These are phyloP conservation scores for Acanthurus tractus DNA, from an alignment of 2,797 vertebrate genomes.

Conservation along the genomic window DNA sequence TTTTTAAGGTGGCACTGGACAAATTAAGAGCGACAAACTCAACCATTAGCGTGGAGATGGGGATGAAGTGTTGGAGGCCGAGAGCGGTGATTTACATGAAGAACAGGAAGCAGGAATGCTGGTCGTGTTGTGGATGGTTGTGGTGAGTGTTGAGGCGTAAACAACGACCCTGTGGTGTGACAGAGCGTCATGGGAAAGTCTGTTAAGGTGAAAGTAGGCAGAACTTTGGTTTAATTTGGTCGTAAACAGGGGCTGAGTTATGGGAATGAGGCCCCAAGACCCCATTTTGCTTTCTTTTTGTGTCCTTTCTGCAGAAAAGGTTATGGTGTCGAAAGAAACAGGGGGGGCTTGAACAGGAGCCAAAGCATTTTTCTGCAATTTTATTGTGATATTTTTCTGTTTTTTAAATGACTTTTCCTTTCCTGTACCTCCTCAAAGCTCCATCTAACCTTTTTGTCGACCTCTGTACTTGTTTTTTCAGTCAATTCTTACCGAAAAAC, in stretches of 20 bases:
- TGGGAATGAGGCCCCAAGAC: constrained; percentile 37
- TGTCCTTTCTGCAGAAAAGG: constrained; percentile 11
- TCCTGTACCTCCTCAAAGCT: too few species aligned
- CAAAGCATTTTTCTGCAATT: background rate
- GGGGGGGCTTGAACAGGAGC: background rate
- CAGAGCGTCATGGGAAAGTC: constrained; percentile 54
- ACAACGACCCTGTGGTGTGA: constrained; percentile 47
- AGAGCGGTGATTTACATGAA: constrained; percentile 1
- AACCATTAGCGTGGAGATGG: background rate
- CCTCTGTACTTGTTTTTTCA: too few species aligned
- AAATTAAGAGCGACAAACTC: background rate
- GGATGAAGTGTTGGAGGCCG: background rate
- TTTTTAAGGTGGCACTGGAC: background rate
- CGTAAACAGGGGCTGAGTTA: constrained; percentile 65
- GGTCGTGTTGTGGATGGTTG: constrained; percentile 15
- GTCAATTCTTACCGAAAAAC: background rate
- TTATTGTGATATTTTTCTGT: background rate
- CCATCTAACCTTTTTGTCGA: background rate
- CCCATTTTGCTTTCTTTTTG: constrained; percentile 28
- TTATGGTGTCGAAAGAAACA: constrained; percentile 16
- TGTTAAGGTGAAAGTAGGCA: constrained; percentile 36
- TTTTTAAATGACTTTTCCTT: background rate
- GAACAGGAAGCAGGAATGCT: constrained; percentile 22
- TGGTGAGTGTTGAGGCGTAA: constrained; percentile 22
- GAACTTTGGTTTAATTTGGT: constrained; percentile 52